Base-by-base conservation (phyloP, 2,113 vertebrate species). In the Channa maculata region DNA sequence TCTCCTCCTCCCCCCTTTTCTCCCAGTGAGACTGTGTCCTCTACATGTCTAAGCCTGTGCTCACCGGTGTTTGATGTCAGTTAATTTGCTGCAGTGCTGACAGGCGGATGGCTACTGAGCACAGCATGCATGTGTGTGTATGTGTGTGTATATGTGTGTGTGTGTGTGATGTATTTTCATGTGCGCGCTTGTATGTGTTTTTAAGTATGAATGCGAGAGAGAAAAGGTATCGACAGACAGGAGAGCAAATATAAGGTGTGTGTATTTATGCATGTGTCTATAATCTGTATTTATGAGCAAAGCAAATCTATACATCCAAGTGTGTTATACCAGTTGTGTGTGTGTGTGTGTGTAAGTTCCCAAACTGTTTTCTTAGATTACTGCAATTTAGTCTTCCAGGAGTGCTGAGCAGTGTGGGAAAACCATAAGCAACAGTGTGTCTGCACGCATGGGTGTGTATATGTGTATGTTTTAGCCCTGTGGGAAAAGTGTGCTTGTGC, bases 51-150 rank as follows among this genome's bases (percentile, higher is more conserved):
- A 86, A 92, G 92, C 94, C 87, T 93, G 94, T 91, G 86, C 92
- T 92, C 89, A 83, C 84, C 71, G 91, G 92, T 94, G 93, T 95
- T 94, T 94, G 90, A 94, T 94, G 93, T 94, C 92, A 94, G 90
- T 93, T 95, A 89, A 94, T 94, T 94, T 95, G 88, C 91, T 80
- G 83, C 88, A 82, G 92, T 93, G 93, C 91, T 95, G 94, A 95
- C 93, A 95, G 92, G 89, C 67, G 84, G 88, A 92, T 92, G 83
- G 92, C 89, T 85, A 64, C 84, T 67, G 74, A 67, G 85, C 80
- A 63, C 82, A 79, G 77, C 45, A 12, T 82, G 75, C 50, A 64
- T 86, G 62, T 82, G 65, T 85, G 73, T 86, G 63, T 78, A 57
- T 72, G 58, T 72, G 53, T 66, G 53, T 52, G 62, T 65, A 38